Conservation (phyloP, 2,113 vertebrate species). For the Arothron firmamentum region DNA sequence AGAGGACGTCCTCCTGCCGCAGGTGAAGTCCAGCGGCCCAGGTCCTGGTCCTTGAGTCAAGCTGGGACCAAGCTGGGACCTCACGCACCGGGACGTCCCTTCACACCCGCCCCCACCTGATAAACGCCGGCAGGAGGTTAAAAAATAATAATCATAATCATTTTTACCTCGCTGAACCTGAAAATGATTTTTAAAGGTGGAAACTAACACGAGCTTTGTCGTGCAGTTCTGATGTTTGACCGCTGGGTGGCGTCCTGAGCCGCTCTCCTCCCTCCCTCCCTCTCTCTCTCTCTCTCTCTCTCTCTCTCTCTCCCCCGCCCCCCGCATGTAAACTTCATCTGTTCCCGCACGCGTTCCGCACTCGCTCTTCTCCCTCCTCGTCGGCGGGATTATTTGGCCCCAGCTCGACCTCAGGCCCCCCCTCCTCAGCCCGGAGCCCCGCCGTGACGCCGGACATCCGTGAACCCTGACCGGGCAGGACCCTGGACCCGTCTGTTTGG, state of each 20-base stretch:
- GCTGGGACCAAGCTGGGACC: too few species aligned
- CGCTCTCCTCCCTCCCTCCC: not conserved
- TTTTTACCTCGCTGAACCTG: too few species aligned
- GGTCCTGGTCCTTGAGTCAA: constrained; percentile 62
- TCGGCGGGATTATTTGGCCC: not conserved
- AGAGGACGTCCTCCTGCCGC: constrained; percentile 5
- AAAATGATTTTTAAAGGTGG: too few species aligned
- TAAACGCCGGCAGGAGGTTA: too few species aligned
- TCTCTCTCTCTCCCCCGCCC: not conserved
- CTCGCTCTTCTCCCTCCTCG: not conserved
- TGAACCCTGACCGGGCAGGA: not conserved
- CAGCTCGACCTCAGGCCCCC: not conserved
- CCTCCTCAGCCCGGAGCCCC: not conserved
- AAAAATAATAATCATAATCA: too few species aligned
- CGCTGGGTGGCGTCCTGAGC: constrained; percentile 17
- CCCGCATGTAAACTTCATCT: constrained; percentile 23
- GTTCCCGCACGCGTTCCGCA: not conserved
- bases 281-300: not conserved
- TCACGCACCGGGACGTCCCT: too few species aligned
- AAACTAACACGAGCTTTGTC: not conserved
- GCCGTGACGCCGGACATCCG: not conserved
- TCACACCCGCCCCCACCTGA: too few species aligned
- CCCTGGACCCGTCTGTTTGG: not conserved
- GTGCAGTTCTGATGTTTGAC: not conserved
- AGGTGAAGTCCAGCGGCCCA: not conserved